phyloP scores from a whole-genome alignment of 2,113 vertebrate genomes.

The Grantiella picta region DNA sequence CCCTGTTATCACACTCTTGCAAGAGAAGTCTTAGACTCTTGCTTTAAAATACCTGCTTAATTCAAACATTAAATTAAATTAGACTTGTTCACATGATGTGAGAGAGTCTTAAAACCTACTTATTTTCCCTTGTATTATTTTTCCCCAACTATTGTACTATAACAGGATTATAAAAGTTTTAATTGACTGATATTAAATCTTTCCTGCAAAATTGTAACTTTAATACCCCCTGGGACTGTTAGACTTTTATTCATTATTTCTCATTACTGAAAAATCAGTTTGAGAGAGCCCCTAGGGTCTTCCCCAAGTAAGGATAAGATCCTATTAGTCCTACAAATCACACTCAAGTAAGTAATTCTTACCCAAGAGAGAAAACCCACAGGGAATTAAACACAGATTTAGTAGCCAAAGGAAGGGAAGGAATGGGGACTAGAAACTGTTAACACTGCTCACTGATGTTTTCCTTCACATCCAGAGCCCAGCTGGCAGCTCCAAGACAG shows the following conservation, averaged over 20 bases:
- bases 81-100: background rate
- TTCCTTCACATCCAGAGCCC: background rate
- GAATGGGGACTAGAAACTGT: background rate
- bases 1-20: background rate
- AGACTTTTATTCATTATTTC: conserved; percentile 29
- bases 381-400: background rate
- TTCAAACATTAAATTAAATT: background rate
- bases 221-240: background rate
- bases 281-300: background rate
- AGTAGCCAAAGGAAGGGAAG: background rate
- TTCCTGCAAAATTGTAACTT: conserved; percentile 1
- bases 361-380: background rate
- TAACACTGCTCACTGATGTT: background rate
- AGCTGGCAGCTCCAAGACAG: background rate
- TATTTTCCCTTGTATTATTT: background rate
- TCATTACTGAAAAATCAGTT: conserved; percentile 19
- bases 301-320: background rate
- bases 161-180: conserved; percentile 40
- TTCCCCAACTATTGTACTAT: background rate
- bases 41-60: background rate
- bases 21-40: background rate
- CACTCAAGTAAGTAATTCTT: background rate
- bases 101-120: background rate
- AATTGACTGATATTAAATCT: conserved; percentile 9
- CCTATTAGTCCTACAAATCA: conserved; percentile 32